Conservation (phyloP, 1,140 invertebrate species). For the Protaetia brevitarsis region DNA sequence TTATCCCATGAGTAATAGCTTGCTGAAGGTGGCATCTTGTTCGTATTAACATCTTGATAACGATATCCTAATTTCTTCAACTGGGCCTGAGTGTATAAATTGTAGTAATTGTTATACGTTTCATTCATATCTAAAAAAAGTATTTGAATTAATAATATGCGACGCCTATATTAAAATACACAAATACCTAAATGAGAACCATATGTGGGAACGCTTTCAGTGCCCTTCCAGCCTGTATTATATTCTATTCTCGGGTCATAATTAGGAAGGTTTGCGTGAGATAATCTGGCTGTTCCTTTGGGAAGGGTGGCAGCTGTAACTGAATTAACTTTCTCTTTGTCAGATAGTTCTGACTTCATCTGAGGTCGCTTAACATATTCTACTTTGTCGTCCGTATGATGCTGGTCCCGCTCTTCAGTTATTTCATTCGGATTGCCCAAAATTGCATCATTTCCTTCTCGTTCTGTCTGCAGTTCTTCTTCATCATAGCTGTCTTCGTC, state of each 20-base stretch:
- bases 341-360: not conserved
- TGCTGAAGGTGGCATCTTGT: too few species aligned
- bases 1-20: not conserved
- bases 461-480: not conserved
- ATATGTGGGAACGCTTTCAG: not conserved
- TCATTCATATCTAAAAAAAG: too few species aligned
- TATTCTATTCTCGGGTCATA: not conserved
- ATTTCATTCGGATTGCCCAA: not conserved
- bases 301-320: not conserved
- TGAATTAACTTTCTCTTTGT: not conserved
- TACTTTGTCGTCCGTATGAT: not conserved
- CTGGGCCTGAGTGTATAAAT: too few species aligned
- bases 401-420: not conserved
- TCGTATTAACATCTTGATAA: too few species aligned
- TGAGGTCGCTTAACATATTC: not conserved
- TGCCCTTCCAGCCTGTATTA: not conserved
- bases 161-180: not conserved
- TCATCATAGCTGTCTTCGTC: not conserved
- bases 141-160: not conserved
- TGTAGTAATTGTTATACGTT: too few species aligned
- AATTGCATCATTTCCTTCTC: not conserved
- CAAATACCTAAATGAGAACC: not conserved
- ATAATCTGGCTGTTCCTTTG: not conserved
- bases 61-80: too few species aligned
- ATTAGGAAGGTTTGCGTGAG: too few species aligned